Percentiles rank a stretch among this genome's conserved stretches.
These are phyloP conservation scores for Heterotis niloticus DNA, from an alignment of 2,113 vertebrate species.

Conservation along the genomic window DNA sequence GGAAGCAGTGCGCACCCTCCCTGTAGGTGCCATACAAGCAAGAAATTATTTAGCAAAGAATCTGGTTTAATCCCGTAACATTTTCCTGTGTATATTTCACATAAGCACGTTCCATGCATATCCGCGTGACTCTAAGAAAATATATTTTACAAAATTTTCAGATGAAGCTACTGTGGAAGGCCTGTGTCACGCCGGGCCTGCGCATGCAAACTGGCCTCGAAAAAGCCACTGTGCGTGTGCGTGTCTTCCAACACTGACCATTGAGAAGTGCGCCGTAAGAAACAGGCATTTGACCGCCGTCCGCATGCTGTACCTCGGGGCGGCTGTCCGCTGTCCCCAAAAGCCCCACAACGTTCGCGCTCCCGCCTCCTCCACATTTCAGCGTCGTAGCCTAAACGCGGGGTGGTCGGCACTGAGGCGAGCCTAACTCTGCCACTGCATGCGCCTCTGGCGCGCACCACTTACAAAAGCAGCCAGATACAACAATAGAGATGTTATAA, in stretches of 20 bases:
- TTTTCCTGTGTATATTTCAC: too few species aligned
- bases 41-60: too few species aligned
- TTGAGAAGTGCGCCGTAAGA: background rate
- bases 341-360: constrained; percentile 19
- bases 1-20: too few species aligned
- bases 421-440: constrained; percentile 15
- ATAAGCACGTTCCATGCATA: too few species aligned
- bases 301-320: background rate
- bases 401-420: constrained; percentile 12
- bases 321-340: constrained; percentile 14
- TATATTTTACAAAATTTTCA: too few species aligned
- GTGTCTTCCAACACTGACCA: background rate
- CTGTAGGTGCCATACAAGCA: too few species aligned
- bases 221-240: background rate
- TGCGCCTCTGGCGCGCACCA: constrained; percentile 25
- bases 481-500: background rate
- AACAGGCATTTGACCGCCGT: background rate
- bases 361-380: constrained; percentile 31
- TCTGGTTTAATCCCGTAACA: too few species aligned
- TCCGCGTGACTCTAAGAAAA: too few species aligned
- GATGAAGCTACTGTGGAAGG: too few species aligned
- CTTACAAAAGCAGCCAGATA: background rate
- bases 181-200: too few species aligned
- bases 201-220: background rate
- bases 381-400: constrained; percentile 30